Percentiles rank a stretch among this genome's conserved stretches.
Evolutionary conservation across 2,888 invertebrate species (phyloP).

Genomic region (Halictus ligatus): DNA sequence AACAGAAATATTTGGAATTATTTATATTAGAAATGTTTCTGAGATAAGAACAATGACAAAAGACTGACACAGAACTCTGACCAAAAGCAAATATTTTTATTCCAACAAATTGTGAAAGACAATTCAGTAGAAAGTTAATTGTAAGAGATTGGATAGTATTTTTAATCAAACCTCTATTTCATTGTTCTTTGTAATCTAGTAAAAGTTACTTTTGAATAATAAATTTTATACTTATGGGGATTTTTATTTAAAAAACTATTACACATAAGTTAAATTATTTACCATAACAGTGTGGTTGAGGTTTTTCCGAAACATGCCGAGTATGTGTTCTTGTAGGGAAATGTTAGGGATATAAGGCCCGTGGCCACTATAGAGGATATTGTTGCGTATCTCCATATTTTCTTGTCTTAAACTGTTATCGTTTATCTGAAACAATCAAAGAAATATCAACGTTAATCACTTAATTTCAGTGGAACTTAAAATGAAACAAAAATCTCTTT

Average conservation of each 20-base stretch:
- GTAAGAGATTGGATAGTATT: too few relatives aligned
- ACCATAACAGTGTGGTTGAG: slow-evolving; percentile 17
- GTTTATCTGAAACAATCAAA: background rate
- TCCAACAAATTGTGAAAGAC: background rate
- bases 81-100: background rate
- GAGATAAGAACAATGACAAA: background rate
- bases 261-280: background rate
- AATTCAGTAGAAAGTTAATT: background rate
- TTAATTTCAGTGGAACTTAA: too few relatives aligned
- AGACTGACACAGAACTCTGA: too few relatives aligned
- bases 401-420: background rate
- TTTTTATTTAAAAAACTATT: background rate
- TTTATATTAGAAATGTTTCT: background rate
- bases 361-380: slow-evolving; percentile 28
- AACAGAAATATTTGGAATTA: background rate
- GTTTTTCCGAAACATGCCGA: slow-evolving; percentile 13
- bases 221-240: too few relatives aligned
- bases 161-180: too few relatives aligned
- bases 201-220: too few relatives aligned
- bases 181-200: too few relatives aligned
- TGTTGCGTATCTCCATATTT: slow-evolving; percentile 30
- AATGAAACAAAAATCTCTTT: too few relatives aligned
- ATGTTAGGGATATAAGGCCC: slow-evolving; percentile 20
- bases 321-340: slow-evolving; percentile 40
- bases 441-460: too few relatives aligned